Evolutionary conservation across 92 coral and sea anemone species (phyloP).

Genomic region (Meandrina meandrites): DNA sequence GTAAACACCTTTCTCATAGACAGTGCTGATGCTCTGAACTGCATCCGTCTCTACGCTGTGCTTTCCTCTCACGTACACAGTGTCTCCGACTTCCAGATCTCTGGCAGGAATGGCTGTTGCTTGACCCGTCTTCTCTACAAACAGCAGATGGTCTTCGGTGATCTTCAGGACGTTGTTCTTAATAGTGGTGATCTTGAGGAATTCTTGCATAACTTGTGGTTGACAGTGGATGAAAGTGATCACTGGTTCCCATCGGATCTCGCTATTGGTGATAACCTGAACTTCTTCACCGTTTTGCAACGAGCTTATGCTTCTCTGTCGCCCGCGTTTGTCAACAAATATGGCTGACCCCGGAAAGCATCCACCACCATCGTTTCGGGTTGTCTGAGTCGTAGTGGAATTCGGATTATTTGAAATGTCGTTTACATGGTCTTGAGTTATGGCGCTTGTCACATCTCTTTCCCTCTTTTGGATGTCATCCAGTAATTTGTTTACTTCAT

Average conservation of each 20-base stretch:
- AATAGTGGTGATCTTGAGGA: conserved; percentile 17
- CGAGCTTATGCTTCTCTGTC: not conserved
- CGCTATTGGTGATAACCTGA: conserved; percentile 12
- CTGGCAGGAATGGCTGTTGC: conserved; percentile 45
- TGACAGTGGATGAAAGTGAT: conserved; percentile 39
- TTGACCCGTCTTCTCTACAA: conserved; percentile 29
- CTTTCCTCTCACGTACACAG: not conserved
- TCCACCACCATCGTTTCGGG: too few species aligned
- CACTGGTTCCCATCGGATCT: conserved; percentile 9
- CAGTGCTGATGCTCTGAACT: conserved; percentile 11
- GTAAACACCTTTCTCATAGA: conserved; percentile 46
- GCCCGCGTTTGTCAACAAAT: conserved; percentile 23
- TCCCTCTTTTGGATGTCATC: too few species aligned
- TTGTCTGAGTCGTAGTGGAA: too few species aligned
- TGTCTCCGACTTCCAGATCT: conserved; percentile 30
- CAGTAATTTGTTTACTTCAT: not conserved
- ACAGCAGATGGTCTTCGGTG: conserved; percentile 47
- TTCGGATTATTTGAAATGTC: too few species aligned
- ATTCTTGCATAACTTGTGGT: conserved; percentile 20
- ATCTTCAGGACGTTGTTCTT: conserved; percentile 33
- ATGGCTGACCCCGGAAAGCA: conserved; percentile 32
- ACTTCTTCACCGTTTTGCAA: conserved; percentile 37
- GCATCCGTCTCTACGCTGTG: conserved; percentile 4
- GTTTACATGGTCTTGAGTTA: too few species aligned
- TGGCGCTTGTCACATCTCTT: too few species aligned